Evolutionary conservation across 2,797 vertebrate species (phyloP).

Genomic region (Salarias fasciatus): DNA sequence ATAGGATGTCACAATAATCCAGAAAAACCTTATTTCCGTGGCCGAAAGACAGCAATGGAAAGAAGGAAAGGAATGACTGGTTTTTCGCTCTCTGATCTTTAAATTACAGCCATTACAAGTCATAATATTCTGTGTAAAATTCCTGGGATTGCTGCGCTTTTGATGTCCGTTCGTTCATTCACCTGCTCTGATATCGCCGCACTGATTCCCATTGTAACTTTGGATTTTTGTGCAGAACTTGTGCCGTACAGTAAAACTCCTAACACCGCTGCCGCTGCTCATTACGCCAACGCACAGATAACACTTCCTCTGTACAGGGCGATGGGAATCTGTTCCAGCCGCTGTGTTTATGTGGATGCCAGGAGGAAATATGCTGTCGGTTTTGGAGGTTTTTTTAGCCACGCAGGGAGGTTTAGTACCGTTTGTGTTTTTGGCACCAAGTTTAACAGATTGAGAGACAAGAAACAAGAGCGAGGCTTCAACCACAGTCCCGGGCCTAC

Average conservation of each 20-base stretch:
- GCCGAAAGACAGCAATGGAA: slow-evolving; percentile 17
- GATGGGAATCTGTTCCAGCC: slow-evolving; percentile 43
- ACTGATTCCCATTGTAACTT: slow-evolving; percentile 38
- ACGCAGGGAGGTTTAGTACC: slow-evolving; percentile 42
- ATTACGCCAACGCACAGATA: slow-evolving; percentile 45
- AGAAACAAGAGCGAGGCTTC: slow-evolving; percentile 46
- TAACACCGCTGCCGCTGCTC: slow-evolving; percentile 9
- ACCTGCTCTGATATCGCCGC: slow-evolving; percentile 39
- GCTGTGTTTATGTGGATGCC: slow-evolving; percentile 45
- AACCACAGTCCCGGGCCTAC: slow-evolving; percentile 19
- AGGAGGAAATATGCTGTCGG: slow-evolving; percentile 54
- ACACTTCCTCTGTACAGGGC: slow-evolving; percentile 33
- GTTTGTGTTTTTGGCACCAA: slow-evolving; percentile 65
- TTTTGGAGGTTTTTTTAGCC: slow-evolving; percentile 53
- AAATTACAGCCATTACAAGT: slow-evolving; percentile 65
- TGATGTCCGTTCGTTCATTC: slow-evolving; percentile 46
- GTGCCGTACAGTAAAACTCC: slow-evolving; percentile 20
- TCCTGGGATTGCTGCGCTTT: slow-evolving; percentile 53
- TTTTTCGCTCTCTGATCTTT: slow-evolving; percentile 71
- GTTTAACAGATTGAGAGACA: slow-evolving; percentile 49
- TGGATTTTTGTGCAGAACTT: slow-evolving; percentile 29
- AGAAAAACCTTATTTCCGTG: slow-evolving; percentile 20
- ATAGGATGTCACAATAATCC: slow-evolving; percentile 50
- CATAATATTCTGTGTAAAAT: slow-evolving; percentile 53
- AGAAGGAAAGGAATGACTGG: slow-evolving; percentile 37